phyloP scores from a whole-genome alignment of 1,140 invertebrate genomes.

The Myzus persicae region DNA sequence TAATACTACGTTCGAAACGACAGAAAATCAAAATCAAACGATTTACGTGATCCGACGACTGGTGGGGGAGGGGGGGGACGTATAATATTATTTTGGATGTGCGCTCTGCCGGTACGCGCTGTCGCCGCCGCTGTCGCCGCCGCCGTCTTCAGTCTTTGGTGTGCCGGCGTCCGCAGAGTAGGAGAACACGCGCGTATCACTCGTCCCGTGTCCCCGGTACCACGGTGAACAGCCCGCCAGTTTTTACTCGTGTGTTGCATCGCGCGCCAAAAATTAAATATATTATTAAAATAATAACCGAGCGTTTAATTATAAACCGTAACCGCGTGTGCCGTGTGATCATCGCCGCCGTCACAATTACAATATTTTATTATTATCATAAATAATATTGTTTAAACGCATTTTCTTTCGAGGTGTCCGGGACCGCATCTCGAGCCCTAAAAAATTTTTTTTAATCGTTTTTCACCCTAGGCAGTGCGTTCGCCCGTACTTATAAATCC shows the following conservation, averaged over 20 bases:
- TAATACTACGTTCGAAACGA: not conserved
- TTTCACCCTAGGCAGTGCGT: not conserved
- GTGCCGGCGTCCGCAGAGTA: slow-evolving; percentile 7
- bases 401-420: not conserved
- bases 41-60: not conserved
- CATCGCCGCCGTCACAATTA: not conserved
- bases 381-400: not conserved
- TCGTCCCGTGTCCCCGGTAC: slow-evolving; percentile 38
- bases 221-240: slow-evolving; percentile 35
- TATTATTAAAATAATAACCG: not conserved
- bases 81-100: not conserved
- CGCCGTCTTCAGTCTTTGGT: not conserved
- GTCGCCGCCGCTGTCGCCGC: not conserved
- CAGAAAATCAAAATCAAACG: not conserved
- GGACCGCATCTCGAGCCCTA: not conserved
- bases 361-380: not conserved
- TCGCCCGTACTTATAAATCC: not conserved
- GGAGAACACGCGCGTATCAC: slow-evolving; percentile 33
- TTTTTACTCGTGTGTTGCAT: slow-evolving; percentile 35
- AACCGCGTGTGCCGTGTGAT: not conserved
- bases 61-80: not conserved
- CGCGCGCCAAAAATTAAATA: slow-evolving; percentile 36
- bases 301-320: slow-evolving; percentile 41
- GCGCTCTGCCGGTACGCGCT: slow-evolving; percentile 8
- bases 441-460: not conserved